These are phyloP conservation scores for Neoaliturus tenellus DNA, from an alignment of 2,888 invertebrate species.

Conservation along the genomic window DNA sequence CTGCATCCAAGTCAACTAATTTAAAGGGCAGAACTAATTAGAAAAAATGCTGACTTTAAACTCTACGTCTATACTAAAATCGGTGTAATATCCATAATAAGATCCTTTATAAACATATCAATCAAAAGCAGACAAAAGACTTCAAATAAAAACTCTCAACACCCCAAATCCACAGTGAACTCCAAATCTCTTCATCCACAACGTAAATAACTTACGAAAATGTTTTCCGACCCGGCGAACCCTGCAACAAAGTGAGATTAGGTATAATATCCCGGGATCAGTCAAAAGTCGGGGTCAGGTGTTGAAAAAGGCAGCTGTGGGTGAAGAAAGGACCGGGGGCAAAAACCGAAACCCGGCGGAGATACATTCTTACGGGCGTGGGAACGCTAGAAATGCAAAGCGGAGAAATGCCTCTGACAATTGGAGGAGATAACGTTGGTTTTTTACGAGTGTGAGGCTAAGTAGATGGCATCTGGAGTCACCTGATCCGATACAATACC, in stretches of 20 bases:
- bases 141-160: no score
- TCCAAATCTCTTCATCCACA: conserved; percentile 27
- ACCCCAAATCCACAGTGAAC: not conserved
- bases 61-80: no score
- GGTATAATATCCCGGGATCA: conserved; percentile 26
- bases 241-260: conserved; percentile 29
- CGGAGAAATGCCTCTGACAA: conserved; percentile 28
- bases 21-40: no score
- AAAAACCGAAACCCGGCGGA: conserved; percentile 15
- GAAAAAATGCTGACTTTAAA: no score
- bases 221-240: not conserved
- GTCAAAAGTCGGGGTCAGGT: conserved; percentile 48
- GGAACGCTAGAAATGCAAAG: conserved; percentile 30
- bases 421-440: conserved; percentile 10
- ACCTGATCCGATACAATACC: not conserved
- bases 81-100: no score
- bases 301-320: conserved; percentile 29
- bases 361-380: conserved; percentile 21
- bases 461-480: conserved; percentile 32
- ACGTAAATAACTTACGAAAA: conserved; percentile 43
- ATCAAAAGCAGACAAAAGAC: no score
- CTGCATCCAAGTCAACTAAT: no score
- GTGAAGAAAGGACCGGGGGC: not conserved
- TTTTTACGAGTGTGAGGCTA: conserved; percentile 7
- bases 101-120: no score